Conservation (phyloP, 2,888 invertebrate species). For the Lagria hirta region DNA sequence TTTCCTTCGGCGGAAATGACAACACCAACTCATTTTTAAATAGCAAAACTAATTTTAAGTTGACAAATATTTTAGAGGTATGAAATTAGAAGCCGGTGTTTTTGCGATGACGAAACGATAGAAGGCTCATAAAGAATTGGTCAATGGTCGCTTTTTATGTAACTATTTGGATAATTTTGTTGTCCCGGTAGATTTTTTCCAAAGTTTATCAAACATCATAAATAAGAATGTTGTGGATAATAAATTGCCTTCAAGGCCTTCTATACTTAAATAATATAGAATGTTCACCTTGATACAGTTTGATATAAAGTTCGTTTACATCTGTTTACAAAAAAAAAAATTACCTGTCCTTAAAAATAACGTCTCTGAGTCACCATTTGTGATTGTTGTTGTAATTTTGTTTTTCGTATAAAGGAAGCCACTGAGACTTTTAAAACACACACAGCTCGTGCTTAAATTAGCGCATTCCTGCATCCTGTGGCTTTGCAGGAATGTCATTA, state of each 20-base stretch:
- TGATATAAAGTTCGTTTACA: slow-evolving; percentile 5
- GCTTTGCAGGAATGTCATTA: slow-evolving; percentile 12
- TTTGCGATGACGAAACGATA: too few relatives aligned
- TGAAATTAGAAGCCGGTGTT: too few relatives aligned
- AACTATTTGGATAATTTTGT: too few relatives aligned
- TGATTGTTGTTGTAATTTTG: slow-evolving; percentile 6
- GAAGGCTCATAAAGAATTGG: too few relatives aligned
- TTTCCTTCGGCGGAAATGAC: too few relatives aligned
- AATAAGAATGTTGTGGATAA: slow-evolving; percentile 12
- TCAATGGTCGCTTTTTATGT: too few relatives aligned
- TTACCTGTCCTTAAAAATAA: slow-evolving; percentile 13
- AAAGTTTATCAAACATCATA: too few relatives aligned
- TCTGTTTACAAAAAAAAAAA: not conserved
- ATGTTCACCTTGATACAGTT: slow-evolving; percentile 9
- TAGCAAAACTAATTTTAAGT: too few relatives aligned
- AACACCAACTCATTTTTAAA: too few relatives aligned
- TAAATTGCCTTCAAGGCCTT: slow-evolving; percentile 8
- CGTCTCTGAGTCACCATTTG: slow-evolving; percentile 8
- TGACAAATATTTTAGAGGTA: too few relatives aligned
- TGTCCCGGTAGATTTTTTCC: too few relatives aligned
- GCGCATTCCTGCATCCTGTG: slow-evolving; percentile 15
- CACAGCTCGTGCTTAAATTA: slow-evolving; percentile 23
- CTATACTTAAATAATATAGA: slow-evolving; percentile 6
- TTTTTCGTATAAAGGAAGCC: slow-evolving; percentile 8
- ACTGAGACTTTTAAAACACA: not conserved